Base-by-base conservation (phyloP, 2,113 vertebrate species). In the Periophthalmus modestus region DNA sequence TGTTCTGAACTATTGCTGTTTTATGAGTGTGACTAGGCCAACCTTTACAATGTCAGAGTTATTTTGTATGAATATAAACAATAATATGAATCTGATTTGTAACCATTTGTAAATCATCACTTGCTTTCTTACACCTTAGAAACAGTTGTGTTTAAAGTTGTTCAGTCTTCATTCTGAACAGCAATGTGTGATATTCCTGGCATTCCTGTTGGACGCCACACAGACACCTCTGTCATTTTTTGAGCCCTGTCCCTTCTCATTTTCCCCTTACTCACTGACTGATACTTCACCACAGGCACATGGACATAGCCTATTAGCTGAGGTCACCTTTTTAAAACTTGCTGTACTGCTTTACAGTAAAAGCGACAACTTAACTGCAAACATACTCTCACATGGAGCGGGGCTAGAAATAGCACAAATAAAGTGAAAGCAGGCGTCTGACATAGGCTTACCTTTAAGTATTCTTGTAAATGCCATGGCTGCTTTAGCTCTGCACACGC, bases 111-210 rank as follows among this genome's bases (percentile, higher is more conserved):
- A 15, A 28, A 34, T 50, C 28, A 52, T 19, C 39, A 43, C 13
- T 59, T 63, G 66, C 59, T 62, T 15, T 15, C 3, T 24, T 59
- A 21, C n/a, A 57, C 7, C 28, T 34, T 34, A 75, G 0, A 1
- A 68, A 62, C 48, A 70, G 46, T 72, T 46, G 33, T 3, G 3
- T 18, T 23, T 81, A 43, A 12, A 63, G 57, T 61, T 75, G 66
- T 69, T 54, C 21, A 70, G 73, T 54, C n/a, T 19, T 66, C 61
- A 68, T 34, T 66, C 55, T 19, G 43, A 47, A 18, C 15, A 66
- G 65, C 78, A 84, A 86, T 85, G 85, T 52, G 67, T 72, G 81
- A 81, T 89, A 91, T 88, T 81, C 85, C 79, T 78, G 82, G 80
- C 74, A 81, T 86, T 87, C 77, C 70, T 85, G 74, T 71, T 9